Evolutionary conservation across 2,797 vertebrate species (phyloP), one percentile per base, ranked within the genome.

Genomic region (Diplodus sargus): DNA sequence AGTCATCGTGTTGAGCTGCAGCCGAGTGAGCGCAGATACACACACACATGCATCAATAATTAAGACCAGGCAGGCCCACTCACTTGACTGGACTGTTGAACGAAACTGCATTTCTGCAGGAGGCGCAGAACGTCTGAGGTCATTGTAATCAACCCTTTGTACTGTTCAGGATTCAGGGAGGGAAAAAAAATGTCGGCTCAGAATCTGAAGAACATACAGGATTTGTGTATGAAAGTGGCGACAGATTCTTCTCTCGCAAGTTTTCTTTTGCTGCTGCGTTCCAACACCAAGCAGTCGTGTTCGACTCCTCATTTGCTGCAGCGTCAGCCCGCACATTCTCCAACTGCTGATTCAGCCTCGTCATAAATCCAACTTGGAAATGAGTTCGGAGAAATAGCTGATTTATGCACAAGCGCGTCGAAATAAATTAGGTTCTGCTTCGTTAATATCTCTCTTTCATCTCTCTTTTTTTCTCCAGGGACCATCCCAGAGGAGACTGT

Each of bases 401-500:
- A 75, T 47, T 48, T 75, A 25, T 43, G 49, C 20, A 53, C 3
- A 62, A 80, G 12, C 13, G 3, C 58, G 60, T 18, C 7, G 25
- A 57, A 85, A 48, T 23, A 82, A 75, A 76, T 30, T 0, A 57
- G 18, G 23, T 47, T 62, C 64, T 2, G 39, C 61, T 64, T 43
- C 10, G 34, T 80, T 51, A 63, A 16, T 66, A n/a, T 56, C 2
- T 4, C 62, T 64, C 23, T 18, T 48, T 79, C 12, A n/a, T 82
- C 10, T 79, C 34, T 45, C 25, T 45, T 57, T 57, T 45, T 28
- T 28, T 28, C 47, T n/a, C 42, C 83, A 99, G 98, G 97, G 65
- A 96, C 95, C 47, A 93, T 99, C 80, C 94, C 96, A 79, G 98
- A 99, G 91, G 96, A 98, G 34, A 91, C 97, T 30, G 95, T 99